These are phyloP conservation scores for Leptura quadrifasciata DNA, from an alignment of 2,888 invertebrate genomes.

Conservation along the genomic window DNA sequence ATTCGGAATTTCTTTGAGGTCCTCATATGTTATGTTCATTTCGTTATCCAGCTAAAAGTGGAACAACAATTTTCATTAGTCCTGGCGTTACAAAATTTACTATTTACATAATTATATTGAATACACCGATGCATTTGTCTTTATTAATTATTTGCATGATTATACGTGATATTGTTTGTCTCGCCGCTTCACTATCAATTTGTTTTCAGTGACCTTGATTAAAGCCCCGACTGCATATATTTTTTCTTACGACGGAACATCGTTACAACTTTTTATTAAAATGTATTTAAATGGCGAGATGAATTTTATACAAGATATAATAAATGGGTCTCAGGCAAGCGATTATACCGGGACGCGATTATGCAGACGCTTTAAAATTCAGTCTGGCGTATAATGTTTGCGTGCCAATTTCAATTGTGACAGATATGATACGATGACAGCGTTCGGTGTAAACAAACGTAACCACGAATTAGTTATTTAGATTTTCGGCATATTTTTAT, in stretches of 20 bases:
- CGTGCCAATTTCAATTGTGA: slow-evolving; percentile 2
- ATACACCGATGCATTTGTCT: neutral
- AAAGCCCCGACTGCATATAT: neutral
- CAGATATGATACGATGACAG: slow-evolving; percentile 3
- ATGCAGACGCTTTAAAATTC: neutral
- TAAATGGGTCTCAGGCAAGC: neutral
- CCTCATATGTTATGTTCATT: too few relatives aligned
- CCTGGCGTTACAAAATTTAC: too few relatives aligned
- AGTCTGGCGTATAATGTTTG: slow-evolving; percentile 7
- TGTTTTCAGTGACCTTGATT: neutral
- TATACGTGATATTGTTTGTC: slow-evolving; percentile 3
- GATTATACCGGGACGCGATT: neutral
- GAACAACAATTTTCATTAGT: too few relatives aligned
- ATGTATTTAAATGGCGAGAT: neutral
- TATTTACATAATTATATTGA: neutral
- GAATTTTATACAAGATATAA: slow-evolving; percentile 2
- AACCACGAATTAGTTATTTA: slow-evolving; percentile 1
- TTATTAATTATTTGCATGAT: slow-evolving; percentile 7
- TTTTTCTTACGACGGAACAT: neutral
- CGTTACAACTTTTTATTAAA: slow-evolving; percentile 7
- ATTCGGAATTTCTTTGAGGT: too few relatives aligned
- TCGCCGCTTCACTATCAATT: neutral
- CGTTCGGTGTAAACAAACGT: neutral
- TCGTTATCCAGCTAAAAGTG: too few relatives aligned
- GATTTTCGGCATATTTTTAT: neutral